Evolutionary conservation across 2,797 vertebrate species (phyloP).

Genomic region (Platyrinchus mystaceus): DNA sequence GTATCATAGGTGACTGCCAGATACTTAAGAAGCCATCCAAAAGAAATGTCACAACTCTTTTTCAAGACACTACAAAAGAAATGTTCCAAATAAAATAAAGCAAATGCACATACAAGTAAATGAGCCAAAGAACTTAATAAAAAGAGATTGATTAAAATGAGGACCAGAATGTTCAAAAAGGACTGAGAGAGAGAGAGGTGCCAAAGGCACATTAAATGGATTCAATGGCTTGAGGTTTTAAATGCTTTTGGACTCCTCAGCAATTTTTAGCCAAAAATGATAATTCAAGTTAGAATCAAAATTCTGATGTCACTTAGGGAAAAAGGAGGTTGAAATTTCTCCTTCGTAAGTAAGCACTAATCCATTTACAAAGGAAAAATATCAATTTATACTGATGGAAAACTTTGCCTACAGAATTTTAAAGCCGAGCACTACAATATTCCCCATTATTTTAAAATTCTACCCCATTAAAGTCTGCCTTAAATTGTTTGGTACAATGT

Average conservation of each 20-base stretch:
- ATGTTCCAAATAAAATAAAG: conserved; percentile 60
- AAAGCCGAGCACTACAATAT: not conserved
- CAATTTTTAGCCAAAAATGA: conserved; percentile 53
- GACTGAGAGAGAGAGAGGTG: conserved; percentile 52
- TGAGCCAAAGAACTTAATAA: conserved; percentile 71
- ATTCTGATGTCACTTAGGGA: conserved; percentile 45
- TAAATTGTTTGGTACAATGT: not conserved
- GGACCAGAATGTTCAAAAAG: conserved; percentile 61
- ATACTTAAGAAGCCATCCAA: conserved; percentile 61
- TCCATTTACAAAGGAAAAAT: not conserved
- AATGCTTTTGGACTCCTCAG: conserved; percentile 58
- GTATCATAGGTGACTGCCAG: conserved; percentile 59
- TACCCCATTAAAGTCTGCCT: not conserved
- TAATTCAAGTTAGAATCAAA: conserved; percentile 45
- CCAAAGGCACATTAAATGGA: conserved; percentile 62
- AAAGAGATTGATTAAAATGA: conserved; percentile 71
- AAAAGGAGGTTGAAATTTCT: conserved; percentile 8
- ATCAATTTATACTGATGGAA: not conserved
- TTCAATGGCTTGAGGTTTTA: conserved; percentile 49
- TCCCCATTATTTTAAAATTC: not conserved
- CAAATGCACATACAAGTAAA: conserved; percentile 63
- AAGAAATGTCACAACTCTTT: conserved; percentile 61
- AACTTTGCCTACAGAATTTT: not conserved
- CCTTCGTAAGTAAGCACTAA: not conserved
- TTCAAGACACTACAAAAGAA: conserved; percentile 63